Evolutionary conservation across 2,888 invertebrate species (phyloP).

Genomic region (Gisinianus flammeolus): DNA sequence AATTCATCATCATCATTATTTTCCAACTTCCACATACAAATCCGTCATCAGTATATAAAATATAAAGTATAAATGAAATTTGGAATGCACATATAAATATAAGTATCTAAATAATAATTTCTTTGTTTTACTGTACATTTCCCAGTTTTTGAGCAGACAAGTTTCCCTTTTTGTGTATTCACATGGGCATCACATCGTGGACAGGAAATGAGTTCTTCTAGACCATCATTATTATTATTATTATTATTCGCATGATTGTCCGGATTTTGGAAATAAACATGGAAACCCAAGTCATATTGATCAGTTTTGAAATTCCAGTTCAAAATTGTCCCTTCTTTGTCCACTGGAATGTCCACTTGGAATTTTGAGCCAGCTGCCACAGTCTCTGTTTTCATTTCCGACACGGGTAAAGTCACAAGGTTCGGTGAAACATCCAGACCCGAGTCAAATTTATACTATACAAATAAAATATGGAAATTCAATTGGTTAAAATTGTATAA

Average conservation of each 20-base stretch:
- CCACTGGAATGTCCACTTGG: not conserved
- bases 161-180: conserved; percentile 15
- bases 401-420: not conserved
- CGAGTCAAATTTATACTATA: conserved; percentile 26
- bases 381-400: conserved; percentile 11
- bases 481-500: not conserved
- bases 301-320: conserved; percentile 33
- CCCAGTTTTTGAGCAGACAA: not conserved
- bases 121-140: conserved; percentile 30
- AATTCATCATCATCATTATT: not conserved
- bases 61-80: not conserved
- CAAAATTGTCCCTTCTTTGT: not conserved
- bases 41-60: not conserved
- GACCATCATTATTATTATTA: not conserved
- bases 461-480: not conserved
- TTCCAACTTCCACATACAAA: not conserved
- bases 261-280: not conserved
- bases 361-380: conserved; percentile 8
- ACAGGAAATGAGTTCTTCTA: not conserved
- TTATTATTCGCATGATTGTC: too few species aligned
- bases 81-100: not conserved
- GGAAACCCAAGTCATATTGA: conserved; percentile 27
- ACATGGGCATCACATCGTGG: conserved; percentile 27
- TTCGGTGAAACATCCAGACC: conserved; percentile 10
- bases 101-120: too few species aligned